Percentiles rank a stretch among this genome's conserved stretches.
Evolutionary conservation across 30 jellyfish, hydroid and myxozoan species (phyloP).

Genomic region (Aurelia sp.): DNA sequence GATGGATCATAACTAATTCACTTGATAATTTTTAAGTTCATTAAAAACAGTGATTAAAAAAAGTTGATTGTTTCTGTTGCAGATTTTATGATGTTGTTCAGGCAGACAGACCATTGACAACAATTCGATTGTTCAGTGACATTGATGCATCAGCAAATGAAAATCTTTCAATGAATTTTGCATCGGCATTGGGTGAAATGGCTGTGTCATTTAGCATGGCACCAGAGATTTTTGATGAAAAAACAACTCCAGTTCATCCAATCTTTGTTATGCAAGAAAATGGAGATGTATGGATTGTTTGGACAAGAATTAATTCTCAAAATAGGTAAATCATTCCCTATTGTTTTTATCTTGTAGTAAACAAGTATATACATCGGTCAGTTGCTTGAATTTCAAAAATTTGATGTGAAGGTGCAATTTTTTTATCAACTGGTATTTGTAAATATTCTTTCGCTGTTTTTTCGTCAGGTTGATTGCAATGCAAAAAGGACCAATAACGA

Average conservation of each 20-base stretch:
- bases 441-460: background rate
- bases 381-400: no score
- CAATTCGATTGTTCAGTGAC: constrained; percentile 53
- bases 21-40: no score
- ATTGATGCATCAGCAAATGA: constrained; percentile 16
- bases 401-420: no score
- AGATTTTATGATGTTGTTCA: constrained; percentile 78
- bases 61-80: background rate
- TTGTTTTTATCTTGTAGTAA: background rate
- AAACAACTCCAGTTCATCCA: constrained; percentile 49
- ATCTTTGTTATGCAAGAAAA: constrained; percentile 89
- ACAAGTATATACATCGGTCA: no score
- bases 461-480: constrained; percentile 62
- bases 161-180: constrained; percentile 41
- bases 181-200: constrained; percentile 90
- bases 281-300: constrained; percentile 89
- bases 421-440: no score
- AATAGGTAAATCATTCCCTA: constrained; percentile 53
- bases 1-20: no score
- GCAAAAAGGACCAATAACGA: constrained; percentile 88
- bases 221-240: constrained; percentile 36
- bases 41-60: background rate
- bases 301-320: constrained; percentile 55
- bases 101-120: constrained; percentile 52
- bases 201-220: constrained; percentile 88